phyloP scores from a whole-genome alignment of 2,888 invertebrate genomes.

The Drosophila meridiana region DNA sequence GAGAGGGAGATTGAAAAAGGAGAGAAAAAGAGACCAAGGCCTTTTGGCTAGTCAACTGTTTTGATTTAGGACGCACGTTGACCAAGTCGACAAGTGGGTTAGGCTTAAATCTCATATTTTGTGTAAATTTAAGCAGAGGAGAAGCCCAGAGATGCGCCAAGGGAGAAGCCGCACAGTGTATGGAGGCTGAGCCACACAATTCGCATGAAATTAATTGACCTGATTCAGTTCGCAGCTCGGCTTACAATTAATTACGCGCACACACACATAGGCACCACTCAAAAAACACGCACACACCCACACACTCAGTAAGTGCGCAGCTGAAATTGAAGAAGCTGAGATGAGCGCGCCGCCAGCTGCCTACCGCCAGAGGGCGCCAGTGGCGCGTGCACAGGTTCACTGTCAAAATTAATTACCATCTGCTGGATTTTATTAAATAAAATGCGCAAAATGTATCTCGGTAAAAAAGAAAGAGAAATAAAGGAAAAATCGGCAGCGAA shows the following conservation, averaged over 20 bases:
- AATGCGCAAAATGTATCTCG: conserved; percentile 58
- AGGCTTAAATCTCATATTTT: conserved; percentile 42
- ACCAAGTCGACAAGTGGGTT: conserved; percentile 34
- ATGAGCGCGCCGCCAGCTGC: conserved; percentile 20
- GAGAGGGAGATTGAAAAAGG: not conserved
- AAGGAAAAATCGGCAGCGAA: conserved; percentile 10
- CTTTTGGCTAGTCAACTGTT: conserved; percentile 28
- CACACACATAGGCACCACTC: conserved; percentile 1
- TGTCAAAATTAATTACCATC: conserved; percentile 80
- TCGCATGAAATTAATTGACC: conserved; percentile 83
- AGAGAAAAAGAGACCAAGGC: not conserved
- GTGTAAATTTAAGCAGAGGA: conserved; percentile 30
- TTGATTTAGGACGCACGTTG: conserved; percentile 47
- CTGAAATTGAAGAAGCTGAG: conserved; percentile 62
- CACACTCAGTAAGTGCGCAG: conserved; percentile 17
- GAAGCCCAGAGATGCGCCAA: not conserved
- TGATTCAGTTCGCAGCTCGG: conserved; percentile 80
- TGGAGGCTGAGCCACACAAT: conserved; percentile 21
- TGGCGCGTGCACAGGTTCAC: conserved; percentile 74
- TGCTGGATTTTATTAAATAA: conserved; percentile 75
- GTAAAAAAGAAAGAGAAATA: conserved; percentile 25
- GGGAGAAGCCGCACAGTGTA: not conserved
- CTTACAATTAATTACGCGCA: conserved; percentile 83
- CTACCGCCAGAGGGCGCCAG: conserved; percentile 41
- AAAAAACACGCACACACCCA: not conserved